Base-by-base conservation (phyloP, 2,888 invertebrate genomes). In the Hydriomena furcata region DNA sequence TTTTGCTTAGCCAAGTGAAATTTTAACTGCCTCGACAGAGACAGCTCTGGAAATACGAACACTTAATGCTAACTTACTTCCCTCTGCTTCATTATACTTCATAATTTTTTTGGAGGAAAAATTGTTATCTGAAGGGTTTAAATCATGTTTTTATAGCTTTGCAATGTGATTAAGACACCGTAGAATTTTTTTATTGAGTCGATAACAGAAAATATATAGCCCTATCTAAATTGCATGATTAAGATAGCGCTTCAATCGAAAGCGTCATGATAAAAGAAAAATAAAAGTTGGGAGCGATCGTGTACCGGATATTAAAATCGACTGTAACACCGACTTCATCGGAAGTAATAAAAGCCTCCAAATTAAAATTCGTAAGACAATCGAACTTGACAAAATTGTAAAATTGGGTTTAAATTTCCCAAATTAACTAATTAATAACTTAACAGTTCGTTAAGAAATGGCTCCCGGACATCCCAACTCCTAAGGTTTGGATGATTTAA, bases 1-100 rank as follows among this genome's bases (percentile, higher is more conserved):
- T 90, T 86, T 88, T 88, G 89, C 89, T 89, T 88, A 88, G 86
- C 86, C 86, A 84, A 88, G 85, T 89, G 86, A 90, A 90, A 89
- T 90, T 88, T 89, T 89, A 88, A 90, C 89, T 88, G 88, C 85
- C 84, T 82, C 83, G 86, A 77, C 84, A 83, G 85, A 82, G 86
- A 86, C 88, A 84, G 87, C 84, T 79, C 84, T 79, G 81, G 81
- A 82, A 86, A 85, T 82, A 78, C 80, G 88, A 87, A 89, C 87
- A 86, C 86, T 89, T 87, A 88, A 87, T 87, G 86, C 84, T 85
- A 87, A 61, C 59, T 87, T 86, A 89, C 87, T 88, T 81, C 85
- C 84, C 82, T 72, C 74, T 73, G 84, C 79, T 87, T 88, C 88
- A 89, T 90, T 90, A 89, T 88, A 90, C 84, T 84, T 84, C 84